A percentile compares a stretch with the other conserved stretches of the same genome.
phyloP scores from a whole-genome alignment of 2,888 invertebrate genomes.

The Rhingia campestris region DNA sequence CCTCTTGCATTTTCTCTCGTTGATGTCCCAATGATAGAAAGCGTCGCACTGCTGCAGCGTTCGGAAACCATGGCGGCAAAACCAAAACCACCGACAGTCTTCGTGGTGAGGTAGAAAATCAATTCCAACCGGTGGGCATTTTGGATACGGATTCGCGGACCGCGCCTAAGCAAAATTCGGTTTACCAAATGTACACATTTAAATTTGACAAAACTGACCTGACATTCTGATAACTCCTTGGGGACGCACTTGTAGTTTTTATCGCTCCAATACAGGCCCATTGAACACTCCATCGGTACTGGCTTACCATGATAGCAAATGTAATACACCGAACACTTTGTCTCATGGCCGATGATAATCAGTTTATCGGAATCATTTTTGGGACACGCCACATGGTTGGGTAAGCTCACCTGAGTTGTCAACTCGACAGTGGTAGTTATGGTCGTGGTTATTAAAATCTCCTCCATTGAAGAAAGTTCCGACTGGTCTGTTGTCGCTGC shows the following conservation, averaged over 20 bases:
- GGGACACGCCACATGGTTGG: conserved; percentile 11
- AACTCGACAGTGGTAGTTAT: not conserved
- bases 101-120: conserved; percentile 69
- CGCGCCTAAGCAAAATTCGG: conserved; percentile 9
- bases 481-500: not conserved
- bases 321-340: conserved; percentile 40
- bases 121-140: conserved; percentile 53
- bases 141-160: conserved; percentile 10
- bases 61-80: conserved; percentile 54
- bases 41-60: conserved; percentile 66
- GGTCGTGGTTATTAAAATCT: not conserved
- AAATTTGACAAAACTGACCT: conserved; percentile 75
- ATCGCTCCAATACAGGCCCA: conserved; percentile 77
- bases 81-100: conserved; percentile 65
- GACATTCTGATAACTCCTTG: conserved; percentile 78
- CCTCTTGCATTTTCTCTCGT: conserved; percentile 62
- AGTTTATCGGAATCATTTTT: conserved; percentile 44
- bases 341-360: conserved; percentile 38
- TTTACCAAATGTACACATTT: not conserved
- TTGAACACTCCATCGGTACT: conserved; percentile 41
- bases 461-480: not conserved
- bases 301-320: conserved; percentile 53
- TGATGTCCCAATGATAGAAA: conserved; percentile 71
- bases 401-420: not conserved
- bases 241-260: conserved; percentile 79